Percentiles rank a stretch among this genome's conserved stretches.
Evolutionary conservation across 2,888 invertebrate genomes (phyloP).

Genomic region (Coleophora flavipennella): DNA sequence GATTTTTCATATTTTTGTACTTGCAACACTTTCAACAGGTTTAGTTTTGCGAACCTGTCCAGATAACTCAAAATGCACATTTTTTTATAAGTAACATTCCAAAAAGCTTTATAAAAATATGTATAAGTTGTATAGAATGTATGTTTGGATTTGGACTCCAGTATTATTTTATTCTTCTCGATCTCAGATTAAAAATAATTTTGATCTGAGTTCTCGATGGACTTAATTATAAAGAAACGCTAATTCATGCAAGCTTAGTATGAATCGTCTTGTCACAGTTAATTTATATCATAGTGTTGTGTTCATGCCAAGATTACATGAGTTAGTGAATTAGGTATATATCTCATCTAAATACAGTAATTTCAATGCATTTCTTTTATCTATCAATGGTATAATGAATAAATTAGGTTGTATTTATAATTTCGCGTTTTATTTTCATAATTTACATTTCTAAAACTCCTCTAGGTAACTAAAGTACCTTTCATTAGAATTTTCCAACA

Average conservation of each 20-base stretch:
- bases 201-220: too few relatives aligned
- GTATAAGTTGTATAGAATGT: background rate
- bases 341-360: conserved; percentile 64
- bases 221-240: conserved; percentile 12
- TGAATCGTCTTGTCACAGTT: background rate
- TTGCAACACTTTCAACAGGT: too few relatives aligned
- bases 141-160: conserved; percentile 8
- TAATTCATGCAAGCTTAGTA: conserved; percentile 15
- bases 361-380: conserved; percentile 61
- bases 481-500: too few relatives aligned
- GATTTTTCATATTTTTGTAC: too few relatives aligned
- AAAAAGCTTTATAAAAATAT: background rate
- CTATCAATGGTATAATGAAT: conserved; percentile 53
- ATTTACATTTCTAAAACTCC: conserved; percentile 6
- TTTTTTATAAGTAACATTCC: conserved; percentile 3
- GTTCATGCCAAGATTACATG: conserved; percentile 14
- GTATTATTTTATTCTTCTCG: conserved; percentile 1
- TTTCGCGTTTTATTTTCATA: conserved; percentile 25
- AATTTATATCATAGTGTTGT: background rate
- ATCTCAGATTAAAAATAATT: too few relatives aligned
- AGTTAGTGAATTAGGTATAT: conserved; percentile 32
- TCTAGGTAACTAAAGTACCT: too few relatives aligned
- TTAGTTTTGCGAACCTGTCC: too few relatives aligned
- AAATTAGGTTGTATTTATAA: conserved; percentile 68
- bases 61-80: too few relatives aligned